phyloP scores from a whole-genome alignment of 1,140 invertebrate species.

The Thereuonema tuberculata region DNA sequence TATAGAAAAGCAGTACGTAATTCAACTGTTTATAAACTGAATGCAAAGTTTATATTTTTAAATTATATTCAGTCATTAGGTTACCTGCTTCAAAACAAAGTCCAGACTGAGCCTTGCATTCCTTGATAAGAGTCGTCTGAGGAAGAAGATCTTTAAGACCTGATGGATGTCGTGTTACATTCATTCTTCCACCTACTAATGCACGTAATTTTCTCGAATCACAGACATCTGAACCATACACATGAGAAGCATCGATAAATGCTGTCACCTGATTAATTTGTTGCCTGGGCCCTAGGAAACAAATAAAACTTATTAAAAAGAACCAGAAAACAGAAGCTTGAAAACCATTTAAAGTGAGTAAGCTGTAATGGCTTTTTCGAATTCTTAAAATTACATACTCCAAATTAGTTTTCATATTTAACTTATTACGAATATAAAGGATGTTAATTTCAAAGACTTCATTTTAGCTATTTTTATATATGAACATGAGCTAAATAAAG shows the following conservation, averaged over 20 bases:
- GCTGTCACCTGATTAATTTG: constrained; percentile 50
- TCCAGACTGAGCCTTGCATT: constrained; percentile 30
- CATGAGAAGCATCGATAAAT: constrained; percentile 44
- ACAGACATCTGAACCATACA: constrained; percentile 48
- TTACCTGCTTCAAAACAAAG: constrained; percentile 33
- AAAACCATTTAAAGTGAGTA: background rate
- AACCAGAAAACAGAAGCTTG: too few relatives aligned
- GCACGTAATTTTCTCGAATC: constrained; percentile 34
- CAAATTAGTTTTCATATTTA: background rate
- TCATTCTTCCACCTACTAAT: constrained; percentile 40
- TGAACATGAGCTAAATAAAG: too few relatives aligned
- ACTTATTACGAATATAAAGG: background rate
- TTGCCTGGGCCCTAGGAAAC: constrained; percentile 34
- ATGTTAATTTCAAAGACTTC: too few relatives aligned
- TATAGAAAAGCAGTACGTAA: too few relatives aligned
- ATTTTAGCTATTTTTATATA: too few relatives aligned
- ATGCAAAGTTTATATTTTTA: background rate
- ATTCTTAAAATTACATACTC: too few relatives aligned
- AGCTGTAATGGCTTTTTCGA: too few relatives aligned
- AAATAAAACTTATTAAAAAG: too few relatives aligned
- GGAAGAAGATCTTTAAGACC: constrained; percentile 51
- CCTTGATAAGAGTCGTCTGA: constrained; percentile 27
- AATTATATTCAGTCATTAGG: background rate
- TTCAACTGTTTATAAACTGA: background rate
- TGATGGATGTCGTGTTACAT: constrained; percentile 54